Base-by-base conservation (phyloP, 2,888 invertebrate species). In the Zygothrica quintamaculata region DNA sequence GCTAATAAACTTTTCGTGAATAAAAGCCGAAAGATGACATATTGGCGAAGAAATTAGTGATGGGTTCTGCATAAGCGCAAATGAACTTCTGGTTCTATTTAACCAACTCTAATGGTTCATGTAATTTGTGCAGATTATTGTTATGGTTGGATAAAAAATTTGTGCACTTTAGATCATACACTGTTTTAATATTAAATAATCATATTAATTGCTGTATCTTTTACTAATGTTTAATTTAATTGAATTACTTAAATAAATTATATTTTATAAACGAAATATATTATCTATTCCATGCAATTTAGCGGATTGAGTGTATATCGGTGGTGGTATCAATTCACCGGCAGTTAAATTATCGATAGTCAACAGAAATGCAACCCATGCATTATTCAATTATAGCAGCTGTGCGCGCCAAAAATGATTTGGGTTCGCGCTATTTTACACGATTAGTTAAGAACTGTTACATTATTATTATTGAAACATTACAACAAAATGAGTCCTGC, bases 21-120 rank as follows among this genome's bases (percentile, higher is more conserved):
- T 81, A 85, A 84, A 78, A 81, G 77, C 85, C 85, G 77, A 84
- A 78, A 78, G 78, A 81, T 78, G 77, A 84, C 77, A 84, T 77
- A 77, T 77, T 84, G 74, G 70, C 75, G 75, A 81, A 78, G 43
- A 78, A 74, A 39, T 53, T 52, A 71, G 71, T 76, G 73, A 70
- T 71, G 71, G 48, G 56, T 58, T 51, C 39, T 31, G 64, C 25
- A 53, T 43, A 11, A 39, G 26, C 15, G 44, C 29, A 70, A 70
- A 57, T 22, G 40, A 53, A 52, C 44, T n/a, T 34, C n/a, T 51
- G 33, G 7, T 31, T 65, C 39, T 46, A 44, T 13, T 40, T 55
- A 71, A 47, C 57, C 48, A 56, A 6, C 12, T 6, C n/a, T 2
- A 12, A 34, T 12, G 1, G 12, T 46, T 46, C 29, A 56, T 18